Conservation (phyloP, 2,888 invertebrate species). For the Peribatodes rhomboidaria region DNA sequence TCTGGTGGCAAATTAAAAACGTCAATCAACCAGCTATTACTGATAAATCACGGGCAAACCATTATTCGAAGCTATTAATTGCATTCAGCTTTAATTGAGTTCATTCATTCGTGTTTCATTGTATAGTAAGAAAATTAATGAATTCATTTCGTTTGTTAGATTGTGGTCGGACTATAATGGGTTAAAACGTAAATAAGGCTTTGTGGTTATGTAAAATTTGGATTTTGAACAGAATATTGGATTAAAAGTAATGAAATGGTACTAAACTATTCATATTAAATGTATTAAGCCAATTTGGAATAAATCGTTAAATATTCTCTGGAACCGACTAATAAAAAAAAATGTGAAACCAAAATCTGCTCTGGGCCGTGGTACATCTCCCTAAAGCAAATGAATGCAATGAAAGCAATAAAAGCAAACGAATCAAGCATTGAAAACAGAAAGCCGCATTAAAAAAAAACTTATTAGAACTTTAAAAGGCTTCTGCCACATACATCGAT, state of each 20-base stretch:
- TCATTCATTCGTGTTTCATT: slow-evolving; percentile 74
- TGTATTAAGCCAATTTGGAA: no score
- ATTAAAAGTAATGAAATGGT: no score
- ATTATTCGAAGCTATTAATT: slow-evolving; percentile 80
- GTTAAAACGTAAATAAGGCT: slow-evolving; percentile 54
- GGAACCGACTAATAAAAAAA: no score
- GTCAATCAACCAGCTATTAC: slow-evolving; percentile 80
- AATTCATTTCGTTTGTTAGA: slow-evolving; percentile 66
- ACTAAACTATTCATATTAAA: no score
- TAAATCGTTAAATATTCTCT: no score
- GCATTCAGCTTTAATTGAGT: slow-evolving; percentile 75
- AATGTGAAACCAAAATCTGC: no score
- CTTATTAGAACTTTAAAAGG: background rate
- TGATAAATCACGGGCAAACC: slow-evolving; percentile 74
- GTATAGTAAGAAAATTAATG: slow-evolving; percentile 64
- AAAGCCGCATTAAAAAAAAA: background rate
- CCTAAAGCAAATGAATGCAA: no score
- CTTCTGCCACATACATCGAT: background rate
- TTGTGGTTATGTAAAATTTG: slow-evolving; percentile 8
- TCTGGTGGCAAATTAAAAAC: slow-evolving; percentile 75
- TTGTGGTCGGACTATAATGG: slow-evolving; percentile 50
- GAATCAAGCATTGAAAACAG: no score
- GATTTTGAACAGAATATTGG: background rate
- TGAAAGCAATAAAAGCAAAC: no score
- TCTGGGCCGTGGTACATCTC: no score